These are phyloP conservation scores for Hippopotamus amphibius DNA, from an alignment of 2,113 vertebrate genomes.

Conservation along the genomic window DNA sequence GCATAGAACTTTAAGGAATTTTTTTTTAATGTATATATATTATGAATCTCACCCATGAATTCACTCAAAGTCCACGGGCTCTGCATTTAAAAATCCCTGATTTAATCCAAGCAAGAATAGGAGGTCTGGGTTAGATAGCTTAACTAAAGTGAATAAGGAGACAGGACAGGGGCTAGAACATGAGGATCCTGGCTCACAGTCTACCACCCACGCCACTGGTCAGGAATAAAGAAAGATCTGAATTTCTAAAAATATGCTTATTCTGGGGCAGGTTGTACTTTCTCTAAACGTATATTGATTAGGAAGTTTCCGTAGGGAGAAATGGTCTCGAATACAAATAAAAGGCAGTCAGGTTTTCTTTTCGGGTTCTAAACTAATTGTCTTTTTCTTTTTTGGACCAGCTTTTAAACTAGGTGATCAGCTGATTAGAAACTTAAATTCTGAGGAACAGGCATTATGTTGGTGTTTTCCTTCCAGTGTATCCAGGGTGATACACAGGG, in stretches of 20 bases:
- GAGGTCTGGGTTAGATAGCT: neutral
- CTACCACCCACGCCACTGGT: neutral
- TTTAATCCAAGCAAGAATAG: neutral
- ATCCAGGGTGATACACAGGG: neutral
- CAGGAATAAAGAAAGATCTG: neutral
- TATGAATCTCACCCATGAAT: neutral
- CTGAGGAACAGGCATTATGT: neutral
- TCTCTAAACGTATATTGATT: neutral
- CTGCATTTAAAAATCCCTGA: neutral
- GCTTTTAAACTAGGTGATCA: slow-evolving; percentile 20
- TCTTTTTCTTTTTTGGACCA: neutral
- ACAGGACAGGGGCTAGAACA: neutral
- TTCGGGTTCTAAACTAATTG: neutral
- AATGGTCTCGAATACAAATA: neutral
- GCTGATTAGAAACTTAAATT: neutral
- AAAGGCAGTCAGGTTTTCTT: neutral
- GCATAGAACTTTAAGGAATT: neutral
- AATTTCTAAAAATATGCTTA: neutral
- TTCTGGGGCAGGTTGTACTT: neutral
- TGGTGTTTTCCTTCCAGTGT: neutral
- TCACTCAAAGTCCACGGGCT: neutral
- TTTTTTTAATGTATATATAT: neutral
- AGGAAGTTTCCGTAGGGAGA: neutral
- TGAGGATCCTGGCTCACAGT: rapidly evolving
- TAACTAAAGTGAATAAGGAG: neutral